Evolutionary conservation across 1,140 invertebrate species (phyloP).

Genomic region (Drosophila yakuba): DNA sequence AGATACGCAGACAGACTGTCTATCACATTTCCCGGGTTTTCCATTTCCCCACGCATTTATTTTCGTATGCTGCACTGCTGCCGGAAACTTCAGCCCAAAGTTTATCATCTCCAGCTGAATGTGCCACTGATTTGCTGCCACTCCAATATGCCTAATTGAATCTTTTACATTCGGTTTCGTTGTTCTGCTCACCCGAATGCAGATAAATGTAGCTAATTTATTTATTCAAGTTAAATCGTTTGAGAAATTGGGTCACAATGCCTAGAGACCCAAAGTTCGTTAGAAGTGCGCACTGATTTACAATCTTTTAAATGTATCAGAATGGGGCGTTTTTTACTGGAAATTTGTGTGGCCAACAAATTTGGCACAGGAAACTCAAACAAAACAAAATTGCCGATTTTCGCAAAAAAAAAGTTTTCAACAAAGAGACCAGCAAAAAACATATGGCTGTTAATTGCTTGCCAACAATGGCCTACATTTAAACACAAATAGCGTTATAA

Average conservation of each 20-base stretch:
- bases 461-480: constrained; percentile 19
- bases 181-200: constrained; percentile 8
- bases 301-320: constrained; percentile 18
- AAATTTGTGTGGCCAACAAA: background rate
- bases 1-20: constrained; percentile 39
- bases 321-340: background rate
- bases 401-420: constrained; percentile 22
- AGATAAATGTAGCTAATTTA: constrained; percentile 57
- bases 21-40: constrained; percentile 32
- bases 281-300: constrained; percentile 25
- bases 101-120: constrained; percentile 42
- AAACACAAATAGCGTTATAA: constrained; percentile 34
- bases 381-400: constrained; percentile 17
- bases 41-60: constrained; percentile 15
- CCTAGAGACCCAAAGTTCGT: constrained; percentile 12
- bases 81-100: constrained; percentile 40
- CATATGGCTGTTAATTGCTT: constrained; percentile 53
- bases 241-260: constrained; percentile 53
- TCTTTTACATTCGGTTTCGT: constrained; percentile 31
- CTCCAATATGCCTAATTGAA: constrained; percentile 62
- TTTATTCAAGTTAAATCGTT: constrained; percentile 59
- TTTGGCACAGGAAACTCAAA: background rate
- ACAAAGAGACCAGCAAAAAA: constrained; percentile 4
- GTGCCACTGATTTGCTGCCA: constrained; percentile 55
- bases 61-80: constrained; percentile 39